These are phyloP conservation scores for Oreochromis mossambicus DNA, from an alignment of 2,797 vertebrate species.

Conservation along the genomic window DNA sequence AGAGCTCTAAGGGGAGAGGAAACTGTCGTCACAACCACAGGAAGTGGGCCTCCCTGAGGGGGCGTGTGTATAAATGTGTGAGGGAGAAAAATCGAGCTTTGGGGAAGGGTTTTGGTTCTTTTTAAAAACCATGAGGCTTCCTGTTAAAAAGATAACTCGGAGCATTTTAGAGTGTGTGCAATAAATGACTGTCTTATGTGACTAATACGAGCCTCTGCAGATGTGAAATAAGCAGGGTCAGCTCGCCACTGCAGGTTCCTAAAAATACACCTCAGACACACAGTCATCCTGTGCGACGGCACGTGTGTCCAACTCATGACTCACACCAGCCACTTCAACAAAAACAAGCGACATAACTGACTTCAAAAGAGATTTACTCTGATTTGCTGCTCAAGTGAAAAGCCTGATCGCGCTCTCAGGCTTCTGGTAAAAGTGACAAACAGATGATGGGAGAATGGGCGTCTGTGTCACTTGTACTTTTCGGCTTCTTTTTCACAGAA, in stretches of 20 bases:
- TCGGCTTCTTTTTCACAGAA: slow-evolving; percentile 30
- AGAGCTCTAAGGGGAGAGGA: slow-evolving; percentile 39
- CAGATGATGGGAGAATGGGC: slow-evolving; percentile 3
- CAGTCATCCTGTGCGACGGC: not conserved
- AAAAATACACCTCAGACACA: slow-evolving; percentile 27
- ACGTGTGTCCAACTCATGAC: slow-evolving; percentile 17
- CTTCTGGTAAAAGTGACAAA: slow-evolving; percentile 43
- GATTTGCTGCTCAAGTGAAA: not conserved
- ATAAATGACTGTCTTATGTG: not conserved
- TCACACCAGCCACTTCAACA: slow-evolving; percentile 5
- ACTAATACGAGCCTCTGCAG: not conserved
- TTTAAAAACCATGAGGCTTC: slow-evolving; percentile 46
- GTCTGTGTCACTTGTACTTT: not conserved
- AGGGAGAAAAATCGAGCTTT: not conserved
- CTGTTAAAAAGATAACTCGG: slow-evolving; percentile 55
- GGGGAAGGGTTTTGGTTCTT: not conserved
- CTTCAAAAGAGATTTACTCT: not conserved
- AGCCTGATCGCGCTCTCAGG: not conserved
- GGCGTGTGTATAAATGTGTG: not conserved
- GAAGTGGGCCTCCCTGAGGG: slow-evolving; percentile 62
- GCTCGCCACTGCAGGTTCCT: not conserved
- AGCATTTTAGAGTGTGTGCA: not conserved
- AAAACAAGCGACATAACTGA: slow-evolving; percentile 11
- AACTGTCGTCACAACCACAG: slow-evolving; percentile 59
- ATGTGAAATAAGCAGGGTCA: not conserved